Conservation (phyloP, 2,113 vertebrate genomes). For the Spheniscus mendiculus region DNA sequence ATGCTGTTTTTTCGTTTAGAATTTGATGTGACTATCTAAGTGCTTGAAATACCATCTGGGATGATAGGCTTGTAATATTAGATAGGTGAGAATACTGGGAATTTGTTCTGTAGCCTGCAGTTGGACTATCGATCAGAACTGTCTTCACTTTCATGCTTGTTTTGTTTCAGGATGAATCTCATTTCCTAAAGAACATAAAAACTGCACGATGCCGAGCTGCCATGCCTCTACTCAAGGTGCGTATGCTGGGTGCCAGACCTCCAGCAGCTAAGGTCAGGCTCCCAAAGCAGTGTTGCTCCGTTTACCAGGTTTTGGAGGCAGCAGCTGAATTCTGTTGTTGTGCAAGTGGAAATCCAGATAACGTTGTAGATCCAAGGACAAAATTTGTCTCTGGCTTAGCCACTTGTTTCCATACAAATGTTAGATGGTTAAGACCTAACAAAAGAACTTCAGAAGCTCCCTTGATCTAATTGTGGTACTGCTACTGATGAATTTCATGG, state of each 20-base stretch:
- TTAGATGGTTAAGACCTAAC: not conserved
- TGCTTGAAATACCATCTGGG: not conserved
- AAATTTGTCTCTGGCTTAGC: not conserved
- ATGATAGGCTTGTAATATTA: not conserved
- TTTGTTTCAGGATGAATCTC: conserved; percentile 90
- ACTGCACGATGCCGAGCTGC: conserved; percentile 92
- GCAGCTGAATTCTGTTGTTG: not conserved
- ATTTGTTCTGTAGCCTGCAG: not conserved
- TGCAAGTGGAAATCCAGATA: not conserved
- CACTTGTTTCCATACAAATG: not conserved
- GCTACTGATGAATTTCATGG: not conserved
- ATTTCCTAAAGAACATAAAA: conserved; percentile 95
- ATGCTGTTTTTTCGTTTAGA: not conserved
- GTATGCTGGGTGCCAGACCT: not conserved
- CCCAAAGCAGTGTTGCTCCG: not conserved
- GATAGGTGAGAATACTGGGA: not conserved
- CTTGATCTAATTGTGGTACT: not conserved
- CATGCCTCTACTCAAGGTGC: conserved; percentile 90
- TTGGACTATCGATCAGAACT: not conserved
- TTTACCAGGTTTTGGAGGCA: not conserved
- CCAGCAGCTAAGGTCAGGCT: not conserved
- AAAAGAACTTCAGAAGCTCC: not conserved
- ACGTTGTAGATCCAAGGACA: not conserved
- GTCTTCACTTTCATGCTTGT: not conserved
- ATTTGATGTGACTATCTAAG: not conserved